phyloP scores from a whole-genome alignment of 2,797 vertebrate genomes.

The Chromobotia macracanthus region DNA sequence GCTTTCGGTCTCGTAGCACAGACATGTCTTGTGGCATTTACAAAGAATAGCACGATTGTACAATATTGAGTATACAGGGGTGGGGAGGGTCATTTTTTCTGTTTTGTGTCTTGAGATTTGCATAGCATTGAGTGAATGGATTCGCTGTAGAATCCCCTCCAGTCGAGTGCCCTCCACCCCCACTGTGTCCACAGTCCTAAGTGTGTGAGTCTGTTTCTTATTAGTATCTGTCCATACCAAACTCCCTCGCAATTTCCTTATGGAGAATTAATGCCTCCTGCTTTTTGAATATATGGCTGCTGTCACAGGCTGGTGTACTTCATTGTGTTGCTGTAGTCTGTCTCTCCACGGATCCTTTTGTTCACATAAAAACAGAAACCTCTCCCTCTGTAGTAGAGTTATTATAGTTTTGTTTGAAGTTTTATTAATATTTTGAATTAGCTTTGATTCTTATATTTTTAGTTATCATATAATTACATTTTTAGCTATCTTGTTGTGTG shows the following conservation, averaged over 20 bases:
- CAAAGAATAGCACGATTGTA: slow-evolving; percentile 17
- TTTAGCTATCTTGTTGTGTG: no score
- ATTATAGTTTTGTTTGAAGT: no score
- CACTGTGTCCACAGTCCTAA: slow-evolving; percentile 39
- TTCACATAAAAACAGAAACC: not conserved
- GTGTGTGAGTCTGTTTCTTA: slow-evolving; percentile 53
- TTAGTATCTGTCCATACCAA: slow-evolving; percentile 48
- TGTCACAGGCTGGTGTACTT: slow-evolving; percentile 56
- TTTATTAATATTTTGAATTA: no score
- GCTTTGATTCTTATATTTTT: not conserved
- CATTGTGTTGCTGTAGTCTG: slow-evolving; percentile 43
- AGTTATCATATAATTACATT: no score
- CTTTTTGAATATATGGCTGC: slow-evolving; percentile 53
- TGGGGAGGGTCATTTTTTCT: slow-evolving; percentile 17
- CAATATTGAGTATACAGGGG: slow-evolving; percentile 16
- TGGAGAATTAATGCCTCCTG: slow-evolving; percentile 56
- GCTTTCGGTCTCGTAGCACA: slow-evolving; percentile 54
- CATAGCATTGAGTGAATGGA: slow-evolving; percentile 35
- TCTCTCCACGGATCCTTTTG: slow-evolving; percentile 6
- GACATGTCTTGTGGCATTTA: slow-evolving; percentile 48
- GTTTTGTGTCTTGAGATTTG: slow-evolving; percentile 17
- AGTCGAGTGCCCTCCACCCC: slow-evolving; percentile 67
- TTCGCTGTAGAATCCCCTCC: slow-evolving; percentile 48
- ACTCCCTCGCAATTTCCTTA: slow-evolving; percentile 50
- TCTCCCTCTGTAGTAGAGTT: not conserved